Evolutionary conservation across 2,888 invertebrate species (phyloP).

Genomic region (Polydrusus cervinus): DNA sequence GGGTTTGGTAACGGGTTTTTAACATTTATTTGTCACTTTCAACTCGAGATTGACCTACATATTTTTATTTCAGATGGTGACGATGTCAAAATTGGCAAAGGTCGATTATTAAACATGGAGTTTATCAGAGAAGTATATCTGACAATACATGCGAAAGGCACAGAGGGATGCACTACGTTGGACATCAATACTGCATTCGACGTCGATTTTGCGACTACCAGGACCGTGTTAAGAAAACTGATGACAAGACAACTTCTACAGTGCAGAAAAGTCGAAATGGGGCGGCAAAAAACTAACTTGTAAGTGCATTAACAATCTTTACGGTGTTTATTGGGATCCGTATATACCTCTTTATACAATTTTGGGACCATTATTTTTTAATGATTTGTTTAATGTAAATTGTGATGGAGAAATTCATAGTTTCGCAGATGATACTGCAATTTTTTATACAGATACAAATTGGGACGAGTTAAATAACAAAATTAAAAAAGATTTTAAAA

Average conservation of each 20-base stretch:
- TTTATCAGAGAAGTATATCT: conserved; percentile 60
- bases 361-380: no score
- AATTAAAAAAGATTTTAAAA: no score
- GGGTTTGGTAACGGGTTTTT: no score
- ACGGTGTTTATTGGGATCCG: no score
- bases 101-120: conserved; percentile 58
- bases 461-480: no score
- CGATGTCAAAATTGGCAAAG: conserved; percentile 31
- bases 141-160: conserved; percentile 61
- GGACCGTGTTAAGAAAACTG: conserved; percentile 61
- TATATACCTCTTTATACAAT: no score
- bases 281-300: conserved; percentile 62
- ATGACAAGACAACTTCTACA: conserved; percentile 58
- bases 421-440: no score
- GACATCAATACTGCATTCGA: conserved; percentile 60
- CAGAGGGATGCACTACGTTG: conserved; percentile 58
- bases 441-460: no score
- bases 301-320: conserved; percentile 58
- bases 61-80: conserved; percentile 18
- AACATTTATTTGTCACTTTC: no score
- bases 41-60: background rate
- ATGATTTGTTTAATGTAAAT: no score
- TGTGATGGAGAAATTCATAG: no score
- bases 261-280: conserved; percentile 61
- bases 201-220: conserved; percentile 60